A percentile compares a stretch with the other conserved stretches of the same genome.
These are phyloP conservation scores for Leptothorax acervorum DNA, from an alignment of 2,888 invertebrate species.

Conservation along the genomic window DNA sequence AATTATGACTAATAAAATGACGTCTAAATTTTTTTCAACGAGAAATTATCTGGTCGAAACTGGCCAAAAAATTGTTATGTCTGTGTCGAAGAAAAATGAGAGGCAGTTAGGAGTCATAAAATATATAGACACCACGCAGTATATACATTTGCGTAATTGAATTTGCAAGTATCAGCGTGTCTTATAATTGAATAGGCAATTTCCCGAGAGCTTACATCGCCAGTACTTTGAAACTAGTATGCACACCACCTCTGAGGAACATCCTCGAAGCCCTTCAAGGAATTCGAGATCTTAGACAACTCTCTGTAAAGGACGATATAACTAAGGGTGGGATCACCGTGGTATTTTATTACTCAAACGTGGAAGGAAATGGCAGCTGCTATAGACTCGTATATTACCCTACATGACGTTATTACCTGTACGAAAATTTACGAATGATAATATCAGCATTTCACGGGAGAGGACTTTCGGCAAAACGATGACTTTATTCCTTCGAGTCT, in stretches of 20 bases:
- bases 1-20: neutral
- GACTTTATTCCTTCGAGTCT: neutral
- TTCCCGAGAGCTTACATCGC: slow-evolving; percentile 54
- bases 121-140: slow-evolving; percentile 24
- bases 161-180: slow-evolving; percentile 54
- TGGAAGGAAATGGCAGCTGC: slow-evolving; percentile 52
- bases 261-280: slow-evolving; percentile 57
- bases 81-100: neutral
- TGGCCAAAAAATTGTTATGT: neutral
- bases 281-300: slow-evolving; percentile 56
- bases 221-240: slow-evolving; percentile 55
- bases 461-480: neutral
- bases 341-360: slow-evolving; percentile 60
- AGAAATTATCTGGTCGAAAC: neutral
- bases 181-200: slow-evolving; percentile 56
- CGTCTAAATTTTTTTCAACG: neutral
- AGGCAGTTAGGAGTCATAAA: neutral
- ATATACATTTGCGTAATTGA: slow-evolving; percentile 49
- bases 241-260: slow-evolving; percentile 43
- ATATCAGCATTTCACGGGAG: slow-evolving; percentile 21
- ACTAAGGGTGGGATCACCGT: slow-evolving; percentile 57
- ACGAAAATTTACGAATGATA: slow-evolving; percentile 55
- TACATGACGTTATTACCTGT: slow-evolving; percentile 50
- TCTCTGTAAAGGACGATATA: slow-evolving; percentile 57
- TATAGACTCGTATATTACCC: slow-evolving; percentile 47